Conservation (phyloP, 2,797 vertebrate species). For the Enteromius mattozi region DNA sequence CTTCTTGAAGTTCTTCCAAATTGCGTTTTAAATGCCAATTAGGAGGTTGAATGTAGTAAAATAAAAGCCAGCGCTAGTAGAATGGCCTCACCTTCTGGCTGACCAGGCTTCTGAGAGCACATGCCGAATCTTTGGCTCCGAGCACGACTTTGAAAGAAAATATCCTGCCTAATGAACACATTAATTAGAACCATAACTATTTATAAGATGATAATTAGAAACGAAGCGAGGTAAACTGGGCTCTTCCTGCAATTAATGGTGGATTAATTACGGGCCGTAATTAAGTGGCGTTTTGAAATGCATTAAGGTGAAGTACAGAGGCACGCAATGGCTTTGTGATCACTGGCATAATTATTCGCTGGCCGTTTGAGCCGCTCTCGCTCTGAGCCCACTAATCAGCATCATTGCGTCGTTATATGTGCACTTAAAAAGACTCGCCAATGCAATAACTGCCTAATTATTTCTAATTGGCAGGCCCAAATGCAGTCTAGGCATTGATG, state of each 20-base stretch:
- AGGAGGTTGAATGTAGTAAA: conserved; percentile 99
- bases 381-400: conserved; percentile 95
- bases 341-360: conserved; percentile 93
- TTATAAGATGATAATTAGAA: conserved; percentile 99
- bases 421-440: conserved; percentile 99
- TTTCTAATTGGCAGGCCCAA: conserved; percentile 99
- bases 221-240: conserved; percentile 98
- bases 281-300: conserved; percentile 99
- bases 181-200: conserved; percentile 99
- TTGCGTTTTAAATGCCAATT: conserved; percentile 99
- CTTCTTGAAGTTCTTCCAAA: conserved; percentile 99
- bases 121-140: conserved; percentile 96
- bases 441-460: conserved; percentile 99
- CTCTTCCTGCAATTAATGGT: conserved; percentile 99
- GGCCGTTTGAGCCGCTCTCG: conserved; percentile 92
- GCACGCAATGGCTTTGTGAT: conserved; percentile 97
- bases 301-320: conserved; percentile 99
- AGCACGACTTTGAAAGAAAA: conserved; percentile 98
- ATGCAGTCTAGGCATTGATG: conserved; percentile 88
- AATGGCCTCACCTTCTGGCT: conserved; percentile 99
- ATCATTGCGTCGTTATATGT: conserved; percentile 98
- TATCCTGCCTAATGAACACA: conserved; percentile 99
- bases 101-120: conserved; percentile 96
- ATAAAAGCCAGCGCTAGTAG: conserved; percentile 98
- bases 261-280: conserved; percentile 99